These are phyloP conservation scores for Falcunculus frontatus DNA, from an alignment of 2,113 vertebrate genomes.

Conservation along the genomic window DNA sequence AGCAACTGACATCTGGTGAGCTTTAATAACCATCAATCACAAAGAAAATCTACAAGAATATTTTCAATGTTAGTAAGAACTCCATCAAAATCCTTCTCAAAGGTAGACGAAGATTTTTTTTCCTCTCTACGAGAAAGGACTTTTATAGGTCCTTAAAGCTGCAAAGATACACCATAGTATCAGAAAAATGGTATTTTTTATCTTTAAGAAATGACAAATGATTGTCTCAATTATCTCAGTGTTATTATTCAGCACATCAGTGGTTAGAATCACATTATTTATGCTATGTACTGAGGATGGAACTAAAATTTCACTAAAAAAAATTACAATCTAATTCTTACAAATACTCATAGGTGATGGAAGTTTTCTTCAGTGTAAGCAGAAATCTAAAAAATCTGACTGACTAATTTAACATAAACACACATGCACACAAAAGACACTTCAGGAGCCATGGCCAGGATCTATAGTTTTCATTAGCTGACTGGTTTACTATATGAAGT, in stretches of 20 bases:
- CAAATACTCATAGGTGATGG: not conserved
- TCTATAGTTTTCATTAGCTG: not conserved
- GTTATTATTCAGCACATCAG: not conserved
- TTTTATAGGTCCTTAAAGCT: not conserved
- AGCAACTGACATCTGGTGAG: not conserved
- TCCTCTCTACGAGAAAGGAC: not conserved
- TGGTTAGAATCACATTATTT: not conserved
- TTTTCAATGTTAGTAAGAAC: not conserved
- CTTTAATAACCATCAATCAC: not conserved
- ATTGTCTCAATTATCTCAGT: not conserved
- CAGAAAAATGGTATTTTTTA: not conserved
- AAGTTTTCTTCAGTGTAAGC: not conserved
- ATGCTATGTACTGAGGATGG: not conserved
- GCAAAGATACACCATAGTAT: not conserved
- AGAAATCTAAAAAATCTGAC: not conserved
- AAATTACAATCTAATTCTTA: not conserved
- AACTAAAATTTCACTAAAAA: not conserved
- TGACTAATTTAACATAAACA: not conserved
- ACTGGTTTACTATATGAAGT: not conserved
- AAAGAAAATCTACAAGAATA: not conserved
- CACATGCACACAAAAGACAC: not conserved
- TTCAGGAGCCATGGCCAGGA: not conserved
- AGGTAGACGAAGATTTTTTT: not conserved
- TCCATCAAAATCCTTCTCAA: not conserved
- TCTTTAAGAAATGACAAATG: too few relatives aligned